Evolutionary conservation across 2,113 vertebrate species (phyloP).

Genomic region (Pygoscelis adeliae): DNA sequence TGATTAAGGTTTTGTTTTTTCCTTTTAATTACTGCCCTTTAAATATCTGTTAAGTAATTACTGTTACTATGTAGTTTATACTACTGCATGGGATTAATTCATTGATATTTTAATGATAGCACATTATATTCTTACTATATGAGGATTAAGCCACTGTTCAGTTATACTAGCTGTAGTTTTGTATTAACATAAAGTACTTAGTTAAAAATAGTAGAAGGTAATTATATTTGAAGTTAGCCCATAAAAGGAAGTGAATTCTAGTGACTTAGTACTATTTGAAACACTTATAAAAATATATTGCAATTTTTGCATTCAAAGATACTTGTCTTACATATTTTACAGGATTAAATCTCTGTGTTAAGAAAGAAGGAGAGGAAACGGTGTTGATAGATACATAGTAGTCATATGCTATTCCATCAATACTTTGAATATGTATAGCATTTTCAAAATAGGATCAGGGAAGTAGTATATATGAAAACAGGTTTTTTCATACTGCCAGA

Average conservation of each 20-base stretch:
- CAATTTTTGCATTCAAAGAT: neutral
- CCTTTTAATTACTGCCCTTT: conserved; percentile 27
- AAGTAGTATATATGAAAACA: neutral
- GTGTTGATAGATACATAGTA: neutral
- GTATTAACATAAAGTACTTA: neutral
- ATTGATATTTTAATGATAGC: conserved; percentile 32
- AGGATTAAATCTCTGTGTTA: neutral
- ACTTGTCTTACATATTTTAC: neutral
- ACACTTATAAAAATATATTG: conserved; percentile 2
- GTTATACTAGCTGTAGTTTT: conserved; percentile 10
- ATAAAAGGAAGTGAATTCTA: neutral
- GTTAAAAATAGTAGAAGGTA: conserved; percentile 37
- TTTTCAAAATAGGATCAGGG: neutral
- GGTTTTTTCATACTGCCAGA: neutral
- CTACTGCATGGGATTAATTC: neutral
- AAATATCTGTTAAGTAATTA: conserved; percentile 23
- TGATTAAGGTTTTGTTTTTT: neutral
- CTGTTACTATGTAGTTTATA: neutral
- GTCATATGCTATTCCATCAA: neutral
- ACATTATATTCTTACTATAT: neutral
- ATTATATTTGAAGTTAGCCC: conserved; percentile 14
- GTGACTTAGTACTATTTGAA: neutral
- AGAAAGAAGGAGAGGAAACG: neutral
- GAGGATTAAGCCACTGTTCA: neutral
- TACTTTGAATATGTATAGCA: neutral